phyloP scores from a whole-genome alignment of 2,888 invertebrate genomes.

The Campoplex nolae region DNA sequence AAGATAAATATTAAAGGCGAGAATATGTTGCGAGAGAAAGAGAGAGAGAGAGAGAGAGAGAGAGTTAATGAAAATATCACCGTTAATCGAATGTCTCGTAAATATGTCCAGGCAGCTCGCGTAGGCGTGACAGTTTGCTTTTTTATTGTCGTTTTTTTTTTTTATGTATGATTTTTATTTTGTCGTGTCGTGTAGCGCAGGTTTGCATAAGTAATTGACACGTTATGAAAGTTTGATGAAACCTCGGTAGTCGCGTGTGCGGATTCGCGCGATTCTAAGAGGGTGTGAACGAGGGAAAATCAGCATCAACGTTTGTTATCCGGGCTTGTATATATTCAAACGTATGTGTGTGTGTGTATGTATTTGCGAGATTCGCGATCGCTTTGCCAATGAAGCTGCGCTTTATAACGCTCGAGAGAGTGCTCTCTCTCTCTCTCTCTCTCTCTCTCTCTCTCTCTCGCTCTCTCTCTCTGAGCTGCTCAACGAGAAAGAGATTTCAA shows the following conservation, averaged over 20 bases:
- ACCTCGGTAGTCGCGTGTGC: slow-evolving; percentile 43
- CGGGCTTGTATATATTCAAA: neutral
- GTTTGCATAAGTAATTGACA: slow-evolving; percentile 69
- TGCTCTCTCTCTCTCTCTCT: slow-evolving; percentile 46
- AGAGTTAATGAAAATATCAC: slow-evolving; percentile 68
- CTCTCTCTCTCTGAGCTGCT: slow-evolving; percentile 32
- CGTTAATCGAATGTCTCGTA: slow-evolving; percentile 67
- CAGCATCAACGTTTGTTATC: slow-evolving; percentile 32
- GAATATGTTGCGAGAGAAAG: slow-evolving; percentile 10
- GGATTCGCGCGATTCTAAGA: slow-evolving; percentile 45
- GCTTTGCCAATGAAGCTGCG: slow-evolving; percentile 66
- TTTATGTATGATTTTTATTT: neutral
- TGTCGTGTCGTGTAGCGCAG: slow-evolving; percentile 47
- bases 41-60: slow-evolving; percentile 17
- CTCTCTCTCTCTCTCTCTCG: slow-evolving; percentile 49
- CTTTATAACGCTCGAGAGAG: slow-evolving; percentile 27
- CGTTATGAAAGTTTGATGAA: slow-evolving; percentile 68
- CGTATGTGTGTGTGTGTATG: neutral
- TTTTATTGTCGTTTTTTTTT: slow-evolving; percentile 16
- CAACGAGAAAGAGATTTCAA: slow-evolving; percentile 79
- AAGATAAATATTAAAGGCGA: slow-evolving; percentile 50
- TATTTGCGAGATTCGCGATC: slow-evolving; percentile 49
- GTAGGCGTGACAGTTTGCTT: slow-evolving; percentile 47
- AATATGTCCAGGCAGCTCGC: slow-evolving; percentile 51
- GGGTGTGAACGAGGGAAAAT: slow-evolving; percentile 53